Percentiles rank a stretch among this genome's conserved stretches.
These are phyloP conservation scores for Erethizon dorsatum DNA, from an alignment of 2,797 vertebrate species.

Conservation along the genomic window DNA sequence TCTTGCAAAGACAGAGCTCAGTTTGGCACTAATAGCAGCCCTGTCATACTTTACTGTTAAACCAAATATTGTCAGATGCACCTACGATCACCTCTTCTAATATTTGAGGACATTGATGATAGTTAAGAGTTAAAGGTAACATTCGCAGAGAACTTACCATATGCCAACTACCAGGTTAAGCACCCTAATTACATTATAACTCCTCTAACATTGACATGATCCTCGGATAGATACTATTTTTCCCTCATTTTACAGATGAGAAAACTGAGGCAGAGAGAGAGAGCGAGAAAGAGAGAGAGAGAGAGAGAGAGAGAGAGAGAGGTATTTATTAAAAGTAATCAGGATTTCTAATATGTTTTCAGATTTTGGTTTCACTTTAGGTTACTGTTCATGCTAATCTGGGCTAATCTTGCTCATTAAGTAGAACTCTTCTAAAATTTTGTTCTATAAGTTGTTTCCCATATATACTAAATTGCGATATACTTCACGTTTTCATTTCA, in stretches of 20 bases:
- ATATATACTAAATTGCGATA: constrained; percentile 31
- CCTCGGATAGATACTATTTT: not conserved
- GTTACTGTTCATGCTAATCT: not conserved
- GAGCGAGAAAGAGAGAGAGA: no score
- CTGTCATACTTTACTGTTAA: not conserved
- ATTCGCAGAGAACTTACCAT: not conserved
- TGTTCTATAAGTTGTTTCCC: not conserved
- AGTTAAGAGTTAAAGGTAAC: not conserved
- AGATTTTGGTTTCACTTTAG: constrained; percentile 32
- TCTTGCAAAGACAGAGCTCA: not conserved
- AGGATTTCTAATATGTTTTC: not conserved
- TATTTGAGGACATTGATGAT: not conserved
- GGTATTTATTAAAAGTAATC: constrained; percentile 14
- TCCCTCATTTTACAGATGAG: not conserved
- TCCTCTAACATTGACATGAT: not conserved
- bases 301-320: not conserved
- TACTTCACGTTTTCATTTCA: constrained; percentile 47
- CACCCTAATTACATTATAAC: not conserved
- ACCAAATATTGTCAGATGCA: not conserved
- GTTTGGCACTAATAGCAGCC: not conserved
- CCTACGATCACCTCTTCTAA: not conserved
- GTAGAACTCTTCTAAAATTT: constrained; percentile 26
- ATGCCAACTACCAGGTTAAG: not conserved
- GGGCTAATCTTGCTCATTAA: not conserved
- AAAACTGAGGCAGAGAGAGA: not conserved